These are phyloP conservation scores for Gadopsis bispinosus DNA, from an alignment of 2,797 vertebrate genomes.

Conservation along the genomic window DNA sequence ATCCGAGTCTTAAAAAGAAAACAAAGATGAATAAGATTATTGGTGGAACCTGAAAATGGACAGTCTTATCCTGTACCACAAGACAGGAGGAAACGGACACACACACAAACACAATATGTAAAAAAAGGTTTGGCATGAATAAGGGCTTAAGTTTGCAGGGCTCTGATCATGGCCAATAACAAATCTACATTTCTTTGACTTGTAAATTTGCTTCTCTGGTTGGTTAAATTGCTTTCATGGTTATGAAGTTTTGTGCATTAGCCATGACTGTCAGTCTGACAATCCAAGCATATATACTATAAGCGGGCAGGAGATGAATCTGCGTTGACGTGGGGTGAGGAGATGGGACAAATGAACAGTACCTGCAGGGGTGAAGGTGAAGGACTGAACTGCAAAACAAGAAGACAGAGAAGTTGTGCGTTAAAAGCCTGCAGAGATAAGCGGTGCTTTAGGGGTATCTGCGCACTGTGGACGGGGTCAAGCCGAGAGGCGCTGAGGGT, in stretches of 20 bases:
- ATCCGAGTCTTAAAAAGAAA: slow-evolving; percentile 35
- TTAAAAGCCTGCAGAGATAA: slow-evolving; percentile 85
- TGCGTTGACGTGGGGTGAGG: slow-evolving; percentile 55
- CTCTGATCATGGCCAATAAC: slow-evolving; percentile 63
- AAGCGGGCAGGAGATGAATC: slow-evolving; percentile 59
- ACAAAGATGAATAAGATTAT: slow-evolving; percentile 37
- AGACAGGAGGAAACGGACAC: slow-evolving; percentile 52
- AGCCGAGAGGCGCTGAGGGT: slow-evolving; percentile 25
- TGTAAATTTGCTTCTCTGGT: slow-evolving; percentile 15
- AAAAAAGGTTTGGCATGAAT: slow-evolving; percentile 41
- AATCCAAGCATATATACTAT: slow-evolving; percentile 52
- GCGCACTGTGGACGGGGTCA: slow-evolving; percentile 58
- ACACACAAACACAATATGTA: slow-evolving; percentile 58
- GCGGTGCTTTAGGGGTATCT: slow-evolving; percentile 71
- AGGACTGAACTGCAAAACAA: slow-evolving; percentile 95
- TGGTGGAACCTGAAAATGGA: slow-evolving; percentile 33
- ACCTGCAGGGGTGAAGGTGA: slow-evolving; percentile 95
- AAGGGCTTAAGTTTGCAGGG: slow-evolving; percentile 43
- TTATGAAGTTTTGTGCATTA: slow-evolving; percentile 45
- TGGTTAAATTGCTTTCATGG: background rate
- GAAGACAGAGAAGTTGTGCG: slow-evolving; percentile 91
- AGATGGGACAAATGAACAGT: slow-evolving; percentile 92
- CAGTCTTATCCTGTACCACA: slow-evolving; percentile 39
- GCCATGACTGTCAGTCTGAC: slow-evolving; percentile 57
- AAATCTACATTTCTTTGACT: slow-evolving; percentile 22